Percentiles rank a stretch among this genome's conserved stretches.
Conservation (phyloP, 2,113 vertebrate genomes). For the Probosciger aterrimus region DNA sequence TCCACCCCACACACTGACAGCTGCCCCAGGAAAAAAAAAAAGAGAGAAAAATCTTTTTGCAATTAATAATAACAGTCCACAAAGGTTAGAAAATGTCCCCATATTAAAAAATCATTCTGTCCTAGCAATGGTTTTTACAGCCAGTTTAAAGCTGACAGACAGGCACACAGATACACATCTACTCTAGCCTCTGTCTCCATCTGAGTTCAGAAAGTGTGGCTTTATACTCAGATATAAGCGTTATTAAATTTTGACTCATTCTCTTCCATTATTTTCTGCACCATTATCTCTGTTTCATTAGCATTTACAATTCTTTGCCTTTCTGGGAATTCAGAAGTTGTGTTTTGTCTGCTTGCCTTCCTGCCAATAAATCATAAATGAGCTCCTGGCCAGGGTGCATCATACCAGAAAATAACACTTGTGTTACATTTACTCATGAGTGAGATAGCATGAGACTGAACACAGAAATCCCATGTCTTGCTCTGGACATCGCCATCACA, state of each 20-base stretch:
- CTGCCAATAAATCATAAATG: not conserved
- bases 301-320: not conserved
- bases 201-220: not conserved
- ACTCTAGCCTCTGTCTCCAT: not conserved
- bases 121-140: not conserved
- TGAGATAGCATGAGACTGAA: accelerated
- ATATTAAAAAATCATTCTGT: not conserved
- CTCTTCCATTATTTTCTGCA: constrained; percentile 17
- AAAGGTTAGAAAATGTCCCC: not conserved
- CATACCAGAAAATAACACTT: accelerated
- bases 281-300: constrained; percentile 30
- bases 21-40: accelerated
- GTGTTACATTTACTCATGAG: accelerated
- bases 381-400: not conserved
- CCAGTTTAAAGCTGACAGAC: not conserved
- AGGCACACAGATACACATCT: not conserved
- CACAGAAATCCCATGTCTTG: not conserved
- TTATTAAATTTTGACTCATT: constrained; percentile 34
- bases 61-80: not conserved
- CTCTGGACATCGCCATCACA: accelerated
- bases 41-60: not conserved
- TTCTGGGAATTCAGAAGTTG: not conserved
- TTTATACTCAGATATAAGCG: not conserved
- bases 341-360: not conserved
- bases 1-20: not conserved